phyloP scores from a whole-genome alignment of 1,140 invertebrate species.

The Drosophila eugracilis region DNA sequence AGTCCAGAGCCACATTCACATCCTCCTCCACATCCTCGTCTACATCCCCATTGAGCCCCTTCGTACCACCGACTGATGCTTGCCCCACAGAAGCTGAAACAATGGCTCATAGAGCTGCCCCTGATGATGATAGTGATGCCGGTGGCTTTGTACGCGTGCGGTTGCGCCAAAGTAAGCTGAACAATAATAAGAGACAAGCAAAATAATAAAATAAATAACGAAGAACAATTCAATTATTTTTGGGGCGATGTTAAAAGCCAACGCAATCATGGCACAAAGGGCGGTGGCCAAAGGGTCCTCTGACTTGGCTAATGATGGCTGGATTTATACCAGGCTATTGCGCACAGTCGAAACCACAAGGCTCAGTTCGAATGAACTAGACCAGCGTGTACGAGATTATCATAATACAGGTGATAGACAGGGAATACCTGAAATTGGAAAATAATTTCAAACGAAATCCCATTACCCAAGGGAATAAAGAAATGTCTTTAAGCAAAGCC shows the following conservation, averaged over 20 bases:
- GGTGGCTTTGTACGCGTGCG: slow-evolving; percentile 19
- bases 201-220: slow-evolving; percentile 84
- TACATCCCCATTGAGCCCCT: background rate
- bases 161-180: slow-evolving; percentile 56
- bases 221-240: slow-evolving; percentile 83
- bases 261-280: slow-evolving; percentile 49
- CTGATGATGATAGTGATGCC: slow-evolving; percentile 47
- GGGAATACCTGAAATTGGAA: background rate
- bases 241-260: slow-evolving; percentile 67
- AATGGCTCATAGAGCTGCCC: slow-evolving; percentile 49
- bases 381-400: background rate
- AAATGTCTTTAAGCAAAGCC: too few relatives aligned
- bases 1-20: slow-evolving; percentile 9
- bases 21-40: background rate
- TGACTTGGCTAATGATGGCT: slow-evolving; percentile 55
- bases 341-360: background rate
- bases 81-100: slow-evolving; percentile 33
- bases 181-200: slow-evolving; percentile 79
- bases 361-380: background rate
- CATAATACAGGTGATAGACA: too few relatives aligned
- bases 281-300: slow-evolving; percentile 36
- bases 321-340: slow-evolving; percentile 22
- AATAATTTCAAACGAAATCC: background rate
- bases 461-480: background rate
- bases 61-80: background rate